Evolutionary conservation across 2,113 vertebrate genomes (phyloP), one percentile per base, ranked within the genome.

Genomic region (Anguilla japonica): DNA sequence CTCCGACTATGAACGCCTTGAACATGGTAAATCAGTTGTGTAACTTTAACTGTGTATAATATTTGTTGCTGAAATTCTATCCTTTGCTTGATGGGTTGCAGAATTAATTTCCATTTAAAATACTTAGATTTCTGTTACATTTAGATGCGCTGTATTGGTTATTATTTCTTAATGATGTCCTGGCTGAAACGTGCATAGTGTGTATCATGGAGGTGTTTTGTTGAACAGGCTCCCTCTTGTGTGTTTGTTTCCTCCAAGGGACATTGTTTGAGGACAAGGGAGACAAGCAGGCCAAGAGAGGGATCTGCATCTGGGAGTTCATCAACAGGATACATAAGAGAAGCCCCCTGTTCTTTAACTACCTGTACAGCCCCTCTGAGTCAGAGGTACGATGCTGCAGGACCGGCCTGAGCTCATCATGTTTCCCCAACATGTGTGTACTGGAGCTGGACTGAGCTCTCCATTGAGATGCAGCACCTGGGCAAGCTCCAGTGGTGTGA

Each of bases 241-340:
- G 13, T 91, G 20, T 93, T 39, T 88, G 53, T 83, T 26, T 90
- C 20, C 86, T 46, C 40, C 43, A 91, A 99, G 98, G 98, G 80
- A 96, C 97, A 75, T 90, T 99, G 89, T 98, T 99, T 93, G 98
- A 99, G 87, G 98, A 99, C 93, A 99, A 98, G 95, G 97, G 97
- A 91, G 98, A 98, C 83, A 99, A 98, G 83, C 98, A 97, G 91
- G 93, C 96, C 89, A 97, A 96, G 89, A 97, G 95, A 93, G 98
- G 98, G 82, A 93, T 99, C 91, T 99, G 98, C 91, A 97, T 99
- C 93, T 99, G 98, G 98, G 98, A 99, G 20, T 98, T 96, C 89
- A 97, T 99, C 92, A 98, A 96, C 90, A 95, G 96, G 90, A 97
- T 98, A 95, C 97, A 99, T 92, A 96, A 94, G 90, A 97, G 95